Evolutionary conservation across 2,888 invertebrate species (phyloP).

Genomic region (Calameuta idolon): DNA sequence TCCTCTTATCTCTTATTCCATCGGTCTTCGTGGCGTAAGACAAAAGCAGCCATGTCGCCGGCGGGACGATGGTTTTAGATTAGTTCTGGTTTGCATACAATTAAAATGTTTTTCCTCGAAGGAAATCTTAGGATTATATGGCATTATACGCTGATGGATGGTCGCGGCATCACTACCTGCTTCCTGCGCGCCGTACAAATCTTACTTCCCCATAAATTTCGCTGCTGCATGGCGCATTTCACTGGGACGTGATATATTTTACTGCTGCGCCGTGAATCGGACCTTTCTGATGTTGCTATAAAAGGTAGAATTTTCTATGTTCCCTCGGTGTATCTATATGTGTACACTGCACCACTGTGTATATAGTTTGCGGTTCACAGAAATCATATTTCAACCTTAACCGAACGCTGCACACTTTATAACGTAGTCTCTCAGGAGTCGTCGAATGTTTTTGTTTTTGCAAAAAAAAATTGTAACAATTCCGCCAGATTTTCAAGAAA

Average conservation of each 20-base stretch:
- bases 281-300: not conserved
- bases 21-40: conserved; percentile 14
- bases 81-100: conserved; percentile 16
- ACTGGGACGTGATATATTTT: not conserved
- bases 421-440: not conserved
- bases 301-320: not conserved
- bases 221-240: not conserved
- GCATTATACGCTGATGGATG: not conserved
- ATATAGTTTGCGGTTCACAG: not conserved
- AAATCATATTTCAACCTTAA: not conserved
- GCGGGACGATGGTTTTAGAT: conserved; percentile 12
- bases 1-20: conserved; percentile 15
- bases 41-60: conserved; percentile 13
- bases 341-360: not conserved
- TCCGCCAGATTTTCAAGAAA: not conserved
- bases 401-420: not conserved
- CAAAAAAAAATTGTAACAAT: no score
- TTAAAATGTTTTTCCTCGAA: conserved; percentile 16
- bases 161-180: not conserved
- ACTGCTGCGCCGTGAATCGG: not conserved
- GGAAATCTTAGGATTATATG: conserved; percentile 10
- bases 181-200: not conserved
- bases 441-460: not conserved
- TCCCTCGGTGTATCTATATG: not conserved
- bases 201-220: not conserved